Percentiles rank a stretch among this genome's conserved stretches.
These are phyloP conservation scores for Philaenus spumarius DNA, from an alignment of 1,140 invertebrate genomes.

Conservation along the genomic window DNA sequence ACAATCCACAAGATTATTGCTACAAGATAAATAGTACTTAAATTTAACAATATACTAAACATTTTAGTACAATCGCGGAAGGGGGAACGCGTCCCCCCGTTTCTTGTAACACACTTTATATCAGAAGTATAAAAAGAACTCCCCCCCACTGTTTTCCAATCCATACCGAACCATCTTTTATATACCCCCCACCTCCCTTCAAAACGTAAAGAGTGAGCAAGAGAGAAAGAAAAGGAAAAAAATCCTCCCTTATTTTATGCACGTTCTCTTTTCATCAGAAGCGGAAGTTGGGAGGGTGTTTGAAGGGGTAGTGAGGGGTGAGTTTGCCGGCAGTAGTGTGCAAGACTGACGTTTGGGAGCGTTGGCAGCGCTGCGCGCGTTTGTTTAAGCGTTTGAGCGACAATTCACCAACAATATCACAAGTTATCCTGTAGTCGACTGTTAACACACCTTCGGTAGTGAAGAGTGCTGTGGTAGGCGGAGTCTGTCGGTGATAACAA, in stretches of 20 bases:
- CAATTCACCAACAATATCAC: constrained; percentile 14
- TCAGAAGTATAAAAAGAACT: not conserved
- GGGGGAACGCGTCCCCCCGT: not conserved
- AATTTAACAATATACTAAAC: not conserved
- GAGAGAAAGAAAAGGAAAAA: constrained; percentile 9
- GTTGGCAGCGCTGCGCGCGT: too few relatives aligned
- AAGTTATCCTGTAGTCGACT: too few relatives aligned
- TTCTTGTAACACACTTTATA: not conserved
- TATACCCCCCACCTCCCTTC: not conserved
- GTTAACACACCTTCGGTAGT: too few relatives aligned
- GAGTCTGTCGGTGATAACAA: too few relatives aligned
- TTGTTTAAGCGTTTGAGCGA: too few relatives aligned
- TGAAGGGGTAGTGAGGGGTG: not conserved
- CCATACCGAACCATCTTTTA: constrained; percentile 7
- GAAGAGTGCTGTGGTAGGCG: too few relatives aligned
- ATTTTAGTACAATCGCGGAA: not conserved
- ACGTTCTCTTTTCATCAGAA: constrained; percentile 22
- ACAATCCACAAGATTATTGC: not conserved
- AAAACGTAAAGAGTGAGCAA: too few relatives aligned
- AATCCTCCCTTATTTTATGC: constrained; percentile 21
- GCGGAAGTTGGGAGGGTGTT: constrained; percentile 11
- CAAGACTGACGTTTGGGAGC: too few relatives aligned
- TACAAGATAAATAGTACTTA: not conserved
- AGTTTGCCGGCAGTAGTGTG: not conserved
- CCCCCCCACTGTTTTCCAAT: constrained; percentile 3